phyloP scores from a whole-genome alignment of 2,113 vertebrate species.

The Cochlearius cochlearius region DNA sequence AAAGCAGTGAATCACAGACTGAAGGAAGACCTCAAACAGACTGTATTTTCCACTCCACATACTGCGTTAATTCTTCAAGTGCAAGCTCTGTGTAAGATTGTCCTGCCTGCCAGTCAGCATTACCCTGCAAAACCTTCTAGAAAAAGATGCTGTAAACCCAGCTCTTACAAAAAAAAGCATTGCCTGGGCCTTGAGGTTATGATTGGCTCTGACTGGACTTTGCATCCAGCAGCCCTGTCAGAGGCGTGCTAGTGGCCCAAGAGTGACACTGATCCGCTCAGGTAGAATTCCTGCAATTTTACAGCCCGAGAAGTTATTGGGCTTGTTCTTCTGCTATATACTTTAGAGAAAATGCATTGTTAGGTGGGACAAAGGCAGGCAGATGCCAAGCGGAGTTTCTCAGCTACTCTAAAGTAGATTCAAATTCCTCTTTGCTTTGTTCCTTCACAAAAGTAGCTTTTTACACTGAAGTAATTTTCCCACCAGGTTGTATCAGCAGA shows the following conservation, averaged over 20 bases:
- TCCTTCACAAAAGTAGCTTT: slow-evolving; percentile 45
- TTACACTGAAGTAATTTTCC: not conserved
- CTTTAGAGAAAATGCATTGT: not conserved
- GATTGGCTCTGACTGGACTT: not conserved
- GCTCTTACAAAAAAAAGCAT: not conserved
- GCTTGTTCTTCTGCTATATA: not conserved
- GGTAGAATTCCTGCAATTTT: not conserved
- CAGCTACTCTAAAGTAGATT: not conserved
- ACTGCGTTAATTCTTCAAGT: not conserved
- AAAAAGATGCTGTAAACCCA: not conserved
- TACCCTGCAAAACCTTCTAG: not conserved
- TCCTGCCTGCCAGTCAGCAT: not conserved
- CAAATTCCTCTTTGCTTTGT: slow-evolving; percentile 33
- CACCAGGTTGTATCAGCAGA: slow-evolving; percentile 1
- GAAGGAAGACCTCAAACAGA: not conserved
- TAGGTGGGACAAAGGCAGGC: not conserved
- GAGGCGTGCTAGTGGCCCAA: not conserved
- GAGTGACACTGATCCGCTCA: fast-evolving
- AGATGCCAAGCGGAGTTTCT: not conserved
- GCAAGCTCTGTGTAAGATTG: not conserved
- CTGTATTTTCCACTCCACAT: not conserved
- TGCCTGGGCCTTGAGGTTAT: not conserved
- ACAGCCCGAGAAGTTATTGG: not conserved
- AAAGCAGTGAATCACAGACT: not conserved
- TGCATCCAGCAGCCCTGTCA: not conserved